Evolutionary conservation across 2,797 vertebrate genomes (phyloP), one percentile per base, ranked within the genome.

Genomic region (Mus minutoides): DNA sequence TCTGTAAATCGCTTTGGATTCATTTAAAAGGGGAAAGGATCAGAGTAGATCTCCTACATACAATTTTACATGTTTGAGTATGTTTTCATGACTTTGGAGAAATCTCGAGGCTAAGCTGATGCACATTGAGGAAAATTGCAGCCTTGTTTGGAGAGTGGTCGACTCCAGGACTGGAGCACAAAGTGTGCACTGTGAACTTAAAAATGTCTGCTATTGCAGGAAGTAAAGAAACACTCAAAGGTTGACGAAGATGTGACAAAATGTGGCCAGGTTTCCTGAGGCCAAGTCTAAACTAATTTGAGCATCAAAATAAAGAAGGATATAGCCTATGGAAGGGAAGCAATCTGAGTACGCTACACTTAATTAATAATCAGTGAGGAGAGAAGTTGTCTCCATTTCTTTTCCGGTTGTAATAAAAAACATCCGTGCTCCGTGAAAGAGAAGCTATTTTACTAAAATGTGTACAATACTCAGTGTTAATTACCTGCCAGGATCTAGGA

Each of bases 211-310:
- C 14, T 58, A 22, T 79, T 54, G 40, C 29, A 52, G 64, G 58
- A 95, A 94, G n/a, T 75, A 93, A 94, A 24, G 60, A 92, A 91
- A 73, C 62, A 2, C 52, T 92, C 52, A 69, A 56, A 92, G 31
- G 84, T 83, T 67, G 56, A 84, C 26, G 24, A 34, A 13, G 22
- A 78, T 0, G 16, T 52, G 31, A 62, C 75, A 86, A 92, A 92
- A 69, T 58, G 21, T 24, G 21, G 64, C 71, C 64, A 62, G 62
- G 40, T 67, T 62, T 77, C 40, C 93, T 92, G 13, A 40, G 6
- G 34, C 24, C 87, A 67, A 88, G 69, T 77, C 10, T 71, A n/a
- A 88, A 46, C 91, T 14, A 76, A 84, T 49, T 34, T 93, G 40
- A 84, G 77, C 77, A 83, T 60, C 49, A 69, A 64, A 93, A 46